Evolutionary conservation across 2,888 invertebrate genomes (phyloP).

Genomic region (Exephanes ischioxanthus): DNA sequence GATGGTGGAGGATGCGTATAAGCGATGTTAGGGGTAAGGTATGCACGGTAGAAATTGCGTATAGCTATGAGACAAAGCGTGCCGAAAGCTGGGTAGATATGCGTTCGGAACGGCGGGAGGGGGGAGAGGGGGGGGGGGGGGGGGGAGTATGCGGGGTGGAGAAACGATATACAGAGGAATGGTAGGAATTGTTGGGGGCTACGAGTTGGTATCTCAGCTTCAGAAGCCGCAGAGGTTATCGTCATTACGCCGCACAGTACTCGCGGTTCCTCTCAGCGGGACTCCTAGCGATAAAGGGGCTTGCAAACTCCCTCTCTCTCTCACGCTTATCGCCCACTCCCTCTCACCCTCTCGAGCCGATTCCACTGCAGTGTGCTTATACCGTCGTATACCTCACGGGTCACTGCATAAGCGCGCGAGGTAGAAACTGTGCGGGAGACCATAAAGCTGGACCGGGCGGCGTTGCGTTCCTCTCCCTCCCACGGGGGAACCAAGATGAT

Average conservation of each 20-base stretch:
- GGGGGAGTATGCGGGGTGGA: too few species aligned
- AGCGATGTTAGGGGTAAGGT: constrained; percentile 4
- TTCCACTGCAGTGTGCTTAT: constrained; percentile 39
- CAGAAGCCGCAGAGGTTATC: constrained; percentile 81
- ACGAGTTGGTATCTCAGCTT: constrained; percentile 74
- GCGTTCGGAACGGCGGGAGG: neutral
- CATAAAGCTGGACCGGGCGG: constrained; percentile 48
- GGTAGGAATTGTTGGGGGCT: constrained; percentile 42
- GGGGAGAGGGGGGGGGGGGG: neutral
- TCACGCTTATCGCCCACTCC: neutral
- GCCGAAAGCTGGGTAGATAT: constrained; percentile 17
- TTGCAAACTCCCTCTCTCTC: constrained; percentile 27
- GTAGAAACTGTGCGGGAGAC: constrained; percentile 45
- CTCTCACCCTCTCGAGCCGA: constrained; percentile 35
- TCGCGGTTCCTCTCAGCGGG: constrained; percentile 28
- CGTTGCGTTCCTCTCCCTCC: constrained; percentile 17
- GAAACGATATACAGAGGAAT: constrained; percentile 37
- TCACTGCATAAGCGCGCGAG: constrained; percentile 40
- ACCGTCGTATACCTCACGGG: constrained; percentile 41
- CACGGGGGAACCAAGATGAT: constrained; percentile 20
- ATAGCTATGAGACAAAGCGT: constrained; percentile 53
- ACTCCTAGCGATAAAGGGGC: constrained; percentile 52
- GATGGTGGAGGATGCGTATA: neutral
- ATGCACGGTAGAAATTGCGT: constrained; percentile 48
- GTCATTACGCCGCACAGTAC: constrained; percentile 78